These are phyloP conservation scores for Bungarus multicinctus DNA, from an alignment of 2,113 vertebrate genomes.

Conservation along the genomic window DNA sequence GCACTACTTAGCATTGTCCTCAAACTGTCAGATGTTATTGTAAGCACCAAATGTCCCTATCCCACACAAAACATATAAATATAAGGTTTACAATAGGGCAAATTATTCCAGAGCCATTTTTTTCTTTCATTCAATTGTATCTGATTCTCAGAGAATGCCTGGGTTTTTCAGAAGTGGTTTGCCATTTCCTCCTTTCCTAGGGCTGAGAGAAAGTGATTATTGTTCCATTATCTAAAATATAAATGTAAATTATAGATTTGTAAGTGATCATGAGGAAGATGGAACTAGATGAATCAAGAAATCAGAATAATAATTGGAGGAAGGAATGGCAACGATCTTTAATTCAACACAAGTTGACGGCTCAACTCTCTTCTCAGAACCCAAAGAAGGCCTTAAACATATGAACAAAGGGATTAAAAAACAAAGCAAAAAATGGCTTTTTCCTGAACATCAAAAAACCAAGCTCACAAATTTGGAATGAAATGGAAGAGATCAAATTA, in stretches of 20 bases:
- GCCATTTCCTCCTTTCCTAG: background rate
- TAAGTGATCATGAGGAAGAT: background rate
- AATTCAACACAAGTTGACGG: background rate
- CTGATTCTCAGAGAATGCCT: background rate
- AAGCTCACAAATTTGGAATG: background rate
- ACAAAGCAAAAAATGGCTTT: background rate
- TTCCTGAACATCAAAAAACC: background rate
- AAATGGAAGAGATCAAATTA: background rate
- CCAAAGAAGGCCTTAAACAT: background rate
- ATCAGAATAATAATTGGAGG: background rate
- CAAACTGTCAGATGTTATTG: background rate
- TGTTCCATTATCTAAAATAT: background rate
- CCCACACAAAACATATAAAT: background rate
- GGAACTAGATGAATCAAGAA: background rate
- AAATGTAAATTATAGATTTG: background rate
- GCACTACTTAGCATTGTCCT: background rate
- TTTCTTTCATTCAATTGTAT: background rate
- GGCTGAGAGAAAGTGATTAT: background rate
- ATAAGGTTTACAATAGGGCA: background rate
- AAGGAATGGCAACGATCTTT: background rate
- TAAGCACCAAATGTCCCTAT: background rate
- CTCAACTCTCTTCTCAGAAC: background rate
- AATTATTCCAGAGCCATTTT: background rate
- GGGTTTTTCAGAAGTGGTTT: background rate
- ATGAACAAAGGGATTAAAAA: background rate